Evolutionary conservation across 1,140 invertebrate genomes (phyloP).

Genomic region (Ceratina japonica): DNA sequence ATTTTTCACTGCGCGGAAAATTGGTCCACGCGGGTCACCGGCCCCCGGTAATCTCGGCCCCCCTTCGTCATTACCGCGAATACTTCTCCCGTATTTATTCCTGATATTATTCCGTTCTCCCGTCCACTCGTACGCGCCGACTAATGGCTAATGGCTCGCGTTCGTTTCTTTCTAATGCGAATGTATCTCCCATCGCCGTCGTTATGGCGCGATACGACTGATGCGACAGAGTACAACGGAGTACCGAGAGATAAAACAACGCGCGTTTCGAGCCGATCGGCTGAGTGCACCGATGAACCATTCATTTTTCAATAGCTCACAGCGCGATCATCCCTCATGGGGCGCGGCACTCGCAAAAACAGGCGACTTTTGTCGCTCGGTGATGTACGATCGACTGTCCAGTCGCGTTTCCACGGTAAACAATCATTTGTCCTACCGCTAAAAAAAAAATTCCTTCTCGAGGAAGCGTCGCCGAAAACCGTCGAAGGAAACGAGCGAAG

Average conservation of each 20-base stretch:
- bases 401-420: constrained; percentile 29
- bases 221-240: constrained; percentile 16
- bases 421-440: constrained; percentile 47
- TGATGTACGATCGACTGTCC: constrained; percentile 62
- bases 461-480: not conserved
- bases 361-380: constrained; percentile 62
- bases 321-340: constrained; percentile 67
- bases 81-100: constrained; percentile 52
- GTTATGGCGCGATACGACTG: not conserved
- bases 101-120: constrained; percentile 47
- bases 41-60: not conserved
- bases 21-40: constrained; percentile 2
- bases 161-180: constrained; percentile 35
- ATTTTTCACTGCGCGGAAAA: constrained; percentile 48
- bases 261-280: constrained; percentile 59
- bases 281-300: constrained; percentile 63
- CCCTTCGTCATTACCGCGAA: constrained; percentile 21
- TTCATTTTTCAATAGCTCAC: constrained; percentile 67
- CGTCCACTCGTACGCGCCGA: not conserved
- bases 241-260: constrained; percentile 44
- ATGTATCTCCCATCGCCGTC: constrained; percentile 36
- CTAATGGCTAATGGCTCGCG: constrained; percentile 26
- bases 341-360: constrained; percentile 56
- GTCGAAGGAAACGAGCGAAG: not conserved
- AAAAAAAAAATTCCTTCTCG: no score